Percentiles rank a stretch among this genome's conserved stretches.
These are phyloP conservation scores for Ariopsis seemanni DNA, from an alignment of 2,113 vertebrate genomes.

Conservation along the genomic window DNA sequence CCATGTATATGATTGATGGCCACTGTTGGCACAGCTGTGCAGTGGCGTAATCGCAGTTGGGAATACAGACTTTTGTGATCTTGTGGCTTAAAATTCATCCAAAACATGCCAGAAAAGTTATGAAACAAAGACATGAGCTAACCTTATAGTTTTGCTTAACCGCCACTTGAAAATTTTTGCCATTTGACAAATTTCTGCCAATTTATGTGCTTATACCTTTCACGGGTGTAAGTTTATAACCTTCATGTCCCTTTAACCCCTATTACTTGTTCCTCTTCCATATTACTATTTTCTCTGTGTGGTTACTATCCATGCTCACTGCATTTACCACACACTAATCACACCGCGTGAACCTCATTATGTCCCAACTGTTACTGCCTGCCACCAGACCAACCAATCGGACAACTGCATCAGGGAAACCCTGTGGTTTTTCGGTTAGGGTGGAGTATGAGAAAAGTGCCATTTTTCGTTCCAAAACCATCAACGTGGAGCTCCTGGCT, in stretches of 20 bases:
- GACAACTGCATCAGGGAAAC: not conserved
- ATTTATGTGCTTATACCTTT: not conserved
- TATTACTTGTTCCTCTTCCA: not conserved
- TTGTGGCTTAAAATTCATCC: not conserved
- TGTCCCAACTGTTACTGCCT: not conserved
- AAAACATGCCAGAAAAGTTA: not conserved
- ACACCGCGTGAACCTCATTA: constrained; percentile 8
- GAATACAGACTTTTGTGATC: not conserved
- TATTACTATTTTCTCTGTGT: constrained; percentile 9
- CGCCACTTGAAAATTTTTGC: not conserved
- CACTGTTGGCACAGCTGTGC: not conserved
- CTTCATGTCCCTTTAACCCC: not conserved
- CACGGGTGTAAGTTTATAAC: not conserved
- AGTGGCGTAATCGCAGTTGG: not conserved
- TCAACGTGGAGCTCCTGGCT: constrained; percentile 37
- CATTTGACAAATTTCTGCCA: not conserved
- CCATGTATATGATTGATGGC: not conserved
- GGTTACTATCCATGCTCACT: not conserved
- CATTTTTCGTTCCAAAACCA: not conserved
- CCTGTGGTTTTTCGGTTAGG: not conserved
- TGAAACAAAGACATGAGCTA: not conserved
- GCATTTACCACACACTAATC: constrained; percentile 32
- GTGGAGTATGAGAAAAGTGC: not conserved
- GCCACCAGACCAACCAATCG: not conserved
- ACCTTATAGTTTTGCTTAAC: not conserved